These are phyloP conservation scores for Dromococcyx pavoninus DNA, from an alignment of 2,797 vertebrate genomes.

Conservation along the genomic window DNA sequence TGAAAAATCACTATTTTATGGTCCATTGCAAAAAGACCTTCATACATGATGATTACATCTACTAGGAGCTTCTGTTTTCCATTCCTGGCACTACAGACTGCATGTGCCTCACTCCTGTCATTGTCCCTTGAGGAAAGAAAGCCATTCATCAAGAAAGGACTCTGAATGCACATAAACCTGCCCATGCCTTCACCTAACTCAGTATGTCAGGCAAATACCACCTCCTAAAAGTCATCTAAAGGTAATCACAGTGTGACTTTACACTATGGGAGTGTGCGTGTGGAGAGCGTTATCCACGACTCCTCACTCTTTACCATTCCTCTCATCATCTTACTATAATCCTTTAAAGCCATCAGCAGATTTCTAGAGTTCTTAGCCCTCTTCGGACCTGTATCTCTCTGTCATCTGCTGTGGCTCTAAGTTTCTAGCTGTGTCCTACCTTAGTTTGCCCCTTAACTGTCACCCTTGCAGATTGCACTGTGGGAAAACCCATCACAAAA, in stretches of 20 bases:
- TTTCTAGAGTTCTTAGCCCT: background rate
- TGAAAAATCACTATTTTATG: background rate
- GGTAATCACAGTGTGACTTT: background rate
- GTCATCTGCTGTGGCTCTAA: background rate
- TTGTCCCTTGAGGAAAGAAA: background rate
- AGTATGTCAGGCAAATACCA: background rate
- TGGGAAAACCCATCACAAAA: background rate
- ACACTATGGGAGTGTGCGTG: background rate
- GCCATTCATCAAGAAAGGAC: background rate
- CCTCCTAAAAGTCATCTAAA: background rate
- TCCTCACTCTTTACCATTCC: background rate
- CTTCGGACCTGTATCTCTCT: background rate
- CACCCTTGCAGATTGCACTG: background rate
- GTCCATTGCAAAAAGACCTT: background rate
- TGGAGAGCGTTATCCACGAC: background rate
- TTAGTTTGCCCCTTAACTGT: background rate
- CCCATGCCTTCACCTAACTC: background rate
- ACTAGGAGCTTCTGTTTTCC: background rate
- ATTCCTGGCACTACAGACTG: background rate
- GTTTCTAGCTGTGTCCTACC: background rate
- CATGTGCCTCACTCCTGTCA: rapidly evolving
- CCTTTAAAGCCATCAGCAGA: background rate
- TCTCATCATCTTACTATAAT: background rate
- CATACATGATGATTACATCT: background rate
- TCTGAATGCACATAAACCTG: background rate